Evolutionary conservation across 2,797 vertebrate species (phyloP), one percentile per base, ranked within the genome.

Genomic region (Chiroxiphia lanceolata): DNA sequence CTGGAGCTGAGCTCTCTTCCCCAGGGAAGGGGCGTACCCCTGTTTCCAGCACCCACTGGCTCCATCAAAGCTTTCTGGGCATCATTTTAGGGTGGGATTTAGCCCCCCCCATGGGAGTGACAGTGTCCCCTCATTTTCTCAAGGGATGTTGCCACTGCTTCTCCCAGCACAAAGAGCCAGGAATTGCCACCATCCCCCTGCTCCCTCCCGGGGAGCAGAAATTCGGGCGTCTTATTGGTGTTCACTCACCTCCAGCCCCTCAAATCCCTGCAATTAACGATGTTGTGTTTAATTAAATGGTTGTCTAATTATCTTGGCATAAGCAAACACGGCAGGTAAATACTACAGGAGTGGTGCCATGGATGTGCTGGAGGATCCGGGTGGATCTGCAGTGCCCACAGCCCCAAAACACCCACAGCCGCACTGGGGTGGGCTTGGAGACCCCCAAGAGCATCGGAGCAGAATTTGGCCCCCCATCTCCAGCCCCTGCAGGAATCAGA

Each of bases 331-430:
- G 3, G 6, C 18, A 2, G 56, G 56, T 26, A 31, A n/a, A 15
- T 1, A 22, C 10, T 44, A 1, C 0, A 1, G 15, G 50, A 38
- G 67, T 54, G 11, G 31, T 29, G 69, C 57, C 45, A 0, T 0
- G 70, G 63, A 34, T 12, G 83, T 9, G 29, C 54, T 3, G 0
- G 23, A 51, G 67, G 67, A 78, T 18, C 11, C 1, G 1, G 60
- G 17, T 25, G 88, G n/a, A 2, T 21, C 57, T 9, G 91, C 22
- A 0, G 23, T 1, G 4, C 23, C 29, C 57, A 51, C 36, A 3
- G 9, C 67, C 76, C 69, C 74, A 29, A 54, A 92, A 82, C 3
- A 7, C 53, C 47, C 0, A 0, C 1, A 11, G 75, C 36, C 0
- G 0, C 1, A 10, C 42, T 2, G 1, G 45, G 36, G 25, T 13